Evolutionary conservation across 2,888 invertebrate genomes (phyloP).

Genomic region (Fragum whitleyi): DNA sequence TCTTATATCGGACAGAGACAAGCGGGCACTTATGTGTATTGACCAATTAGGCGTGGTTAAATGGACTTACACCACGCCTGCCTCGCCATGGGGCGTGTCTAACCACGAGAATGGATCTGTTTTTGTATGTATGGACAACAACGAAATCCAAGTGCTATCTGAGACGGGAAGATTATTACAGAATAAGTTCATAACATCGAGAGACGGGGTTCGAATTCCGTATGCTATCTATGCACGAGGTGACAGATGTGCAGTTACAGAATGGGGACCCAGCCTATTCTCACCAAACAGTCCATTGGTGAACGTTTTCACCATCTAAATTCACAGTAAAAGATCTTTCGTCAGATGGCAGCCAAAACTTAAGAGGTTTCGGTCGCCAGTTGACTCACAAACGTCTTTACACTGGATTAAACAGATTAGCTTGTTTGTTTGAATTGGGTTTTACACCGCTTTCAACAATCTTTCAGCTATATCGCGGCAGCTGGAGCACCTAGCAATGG

Average conservation of each 20-base stretch:
- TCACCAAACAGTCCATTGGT: constrained; percentile 68
- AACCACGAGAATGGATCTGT: constrained; percentile 61
- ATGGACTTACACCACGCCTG: constrained; percentile 64
- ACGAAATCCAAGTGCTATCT: constrained; percentile 62
- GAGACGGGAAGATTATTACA: constrained; percentile 62
- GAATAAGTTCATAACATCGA: constrained; percentile 59
- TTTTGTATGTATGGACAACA: constrained; percentile 68
- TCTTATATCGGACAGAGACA: constrained; percentile 68
- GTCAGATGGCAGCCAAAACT: too few species aligned
- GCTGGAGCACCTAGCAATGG: too few species aligned
- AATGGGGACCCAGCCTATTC: constrained; percentile 71
- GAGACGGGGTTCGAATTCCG: constrained; percentile 67
- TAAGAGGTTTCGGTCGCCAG: too few species aligned
- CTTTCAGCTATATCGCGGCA: too few species aligned
- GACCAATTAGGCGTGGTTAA: constrained; percentile 57
- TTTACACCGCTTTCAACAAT: too few species aligned
- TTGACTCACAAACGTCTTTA: too few species aligned
- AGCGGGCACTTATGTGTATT: constrained; percentile 61
- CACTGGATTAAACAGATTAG: too few species aligned
- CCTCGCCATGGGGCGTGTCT: constrained; percentile 70
- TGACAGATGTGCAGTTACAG: constrained; percentile 63
- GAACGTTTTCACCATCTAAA: constrained; percentile 48
- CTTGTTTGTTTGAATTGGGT: too few species aligned
- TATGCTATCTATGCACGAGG: constrained; percentile 65
- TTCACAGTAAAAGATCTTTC: not conserved